Evolutionary conservation across 1,140 invertebrate genomes (phyloP).

Genomic region (Cydia amplana): DNA sequence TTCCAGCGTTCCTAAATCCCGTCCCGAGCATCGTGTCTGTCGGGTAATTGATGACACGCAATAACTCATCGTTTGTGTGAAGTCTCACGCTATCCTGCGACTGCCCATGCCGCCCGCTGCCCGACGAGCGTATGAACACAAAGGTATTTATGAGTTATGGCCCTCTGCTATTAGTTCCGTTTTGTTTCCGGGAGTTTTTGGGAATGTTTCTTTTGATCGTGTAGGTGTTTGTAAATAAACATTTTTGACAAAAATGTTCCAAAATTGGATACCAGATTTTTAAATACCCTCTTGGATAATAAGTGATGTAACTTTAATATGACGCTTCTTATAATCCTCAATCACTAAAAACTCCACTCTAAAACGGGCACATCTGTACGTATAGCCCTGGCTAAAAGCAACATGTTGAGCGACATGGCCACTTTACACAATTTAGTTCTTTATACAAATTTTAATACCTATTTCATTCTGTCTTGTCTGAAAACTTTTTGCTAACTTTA

Average conservation of each 20-base stretch:
- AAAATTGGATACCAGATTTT: neutral
- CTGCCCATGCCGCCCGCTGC: conserved; percentile 21
- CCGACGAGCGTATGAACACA: conserved; percentile 25
- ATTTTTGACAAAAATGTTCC: neutral
- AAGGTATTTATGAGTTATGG: conserved; percentile 33
- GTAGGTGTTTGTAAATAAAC: neutral
- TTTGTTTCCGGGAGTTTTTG: conserved; percentile 10
- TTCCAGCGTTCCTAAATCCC: neutral
- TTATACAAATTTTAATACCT: neutral
- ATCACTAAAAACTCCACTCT: no score
- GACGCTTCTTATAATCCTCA: no score
- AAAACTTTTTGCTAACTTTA: neutral
- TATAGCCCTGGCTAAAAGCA: neutral
- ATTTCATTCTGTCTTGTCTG: neutral
- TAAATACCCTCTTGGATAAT: neutral
- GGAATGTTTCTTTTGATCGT: neutral
- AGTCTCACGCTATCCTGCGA: conserved; percentile 56
- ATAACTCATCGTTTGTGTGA: conserved; percentile 75
- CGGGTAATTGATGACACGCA: conserved; percentile 72
- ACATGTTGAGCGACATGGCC: neutral
- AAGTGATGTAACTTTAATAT: neutral
- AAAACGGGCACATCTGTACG: no score
- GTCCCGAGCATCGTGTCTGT: conserved; percentile 48
- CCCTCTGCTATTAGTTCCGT: conserved; percentile 28
- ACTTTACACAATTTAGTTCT: neutral